These are phyloP conservation scores for Aplodontia rufa DNA, from an alignment of 2,113 vertebrate species.

Conservation along the genomic window DNA sequence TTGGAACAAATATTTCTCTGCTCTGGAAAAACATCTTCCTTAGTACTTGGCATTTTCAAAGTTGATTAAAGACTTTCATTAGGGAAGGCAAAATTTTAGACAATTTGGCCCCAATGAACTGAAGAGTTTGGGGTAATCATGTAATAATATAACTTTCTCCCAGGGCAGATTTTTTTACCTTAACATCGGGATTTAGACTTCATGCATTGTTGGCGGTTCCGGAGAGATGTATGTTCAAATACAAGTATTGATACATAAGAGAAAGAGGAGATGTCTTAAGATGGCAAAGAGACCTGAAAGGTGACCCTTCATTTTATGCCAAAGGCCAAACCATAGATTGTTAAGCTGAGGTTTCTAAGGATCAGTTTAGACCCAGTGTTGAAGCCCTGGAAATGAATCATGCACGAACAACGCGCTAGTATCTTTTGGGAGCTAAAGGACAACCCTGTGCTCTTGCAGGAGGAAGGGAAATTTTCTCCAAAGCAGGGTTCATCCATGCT, in stretches of 20 bases:
- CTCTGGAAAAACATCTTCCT: neutral
- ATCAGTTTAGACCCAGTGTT: neutral
- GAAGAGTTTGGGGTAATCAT: neutral
- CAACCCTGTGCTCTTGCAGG: neutral
- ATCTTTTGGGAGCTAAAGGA: neutral
- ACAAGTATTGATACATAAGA: neutral
- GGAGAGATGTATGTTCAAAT: neutral
- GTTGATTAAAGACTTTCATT: neutral
- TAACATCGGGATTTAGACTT: neutral
- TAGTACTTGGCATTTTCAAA: neutral
- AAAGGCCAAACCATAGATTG: neutral
- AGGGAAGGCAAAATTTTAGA: slow-evolving; percentile 26
- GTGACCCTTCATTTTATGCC: neutral
- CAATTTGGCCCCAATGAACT: neutral
- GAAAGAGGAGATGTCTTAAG: neutral
- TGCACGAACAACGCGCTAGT: neutral
- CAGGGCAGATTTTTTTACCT: neutral
- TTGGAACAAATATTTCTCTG: neutral
- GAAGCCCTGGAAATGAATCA: neutral
- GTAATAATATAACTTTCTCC: neutral
- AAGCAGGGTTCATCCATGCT: neutral
- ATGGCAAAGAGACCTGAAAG: neutral
- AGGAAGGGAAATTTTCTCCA: neutral
- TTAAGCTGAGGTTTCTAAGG: neutral
- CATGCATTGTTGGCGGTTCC: neutral